These are phyloP conservation scores for Sialia sialis DNA, from an alignment of 2,113 vertebrate species.

Conservation along the genomic window DNA sequence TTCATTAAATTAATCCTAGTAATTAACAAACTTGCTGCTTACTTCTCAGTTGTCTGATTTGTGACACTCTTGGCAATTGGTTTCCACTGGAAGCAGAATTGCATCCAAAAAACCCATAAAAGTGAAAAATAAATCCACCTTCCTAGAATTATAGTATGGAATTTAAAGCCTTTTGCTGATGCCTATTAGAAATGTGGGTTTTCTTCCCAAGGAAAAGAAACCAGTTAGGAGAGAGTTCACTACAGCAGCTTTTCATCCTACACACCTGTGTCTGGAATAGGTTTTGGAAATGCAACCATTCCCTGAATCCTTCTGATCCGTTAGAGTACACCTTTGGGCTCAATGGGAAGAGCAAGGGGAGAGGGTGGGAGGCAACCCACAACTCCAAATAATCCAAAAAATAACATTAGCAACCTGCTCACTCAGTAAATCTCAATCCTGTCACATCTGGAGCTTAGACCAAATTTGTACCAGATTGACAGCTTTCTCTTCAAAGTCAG, in stretches of 20 bases:
- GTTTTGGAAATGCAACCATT: neutral
- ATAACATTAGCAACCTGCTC: neutral
- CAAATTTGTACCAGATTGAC: neutral
- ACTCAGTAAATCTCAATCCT: neutral
- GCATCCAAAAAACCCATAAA: constrained; percentile 71
- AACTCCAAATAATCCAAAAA: neutral
- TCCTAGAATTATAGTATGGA: constrained; percentile 75
- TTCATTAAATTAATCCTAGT: constrained; percentile 76
- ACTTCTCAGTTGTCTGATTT: constrained; percentile 69
- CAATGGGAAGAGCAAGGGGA: neutral
- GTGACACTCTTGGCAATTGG: constrained; percentile 75
- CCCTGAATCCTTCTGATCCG: neutral
- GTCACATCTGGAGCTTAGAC: neutral
- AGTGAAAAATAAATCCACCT: constrained; percentile 80
- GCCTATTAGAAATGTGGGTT: neutral
- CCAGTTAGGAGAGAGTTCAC: neutral
- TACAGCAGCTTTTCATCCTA: neutral
- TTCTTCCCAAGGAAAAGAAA: neutral
- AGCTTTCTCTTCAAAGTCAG: neutral
- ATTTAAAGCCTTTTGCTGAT: constrained; percentile 60
- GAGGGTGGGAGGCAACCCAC: neutral
- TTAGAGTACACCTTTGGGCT: neutral
- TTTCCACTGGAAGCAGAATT: constrained; percentile 71
- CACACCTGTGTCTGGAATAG: neutral
- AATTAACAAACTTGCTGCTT: constrained; percentile 72